Evolutionary conservation across 2,888 invertebrate genomes (phyloP), one percentile per base, ranked within the genome.

Genomic region (Odiellus spinosus): DNA sequence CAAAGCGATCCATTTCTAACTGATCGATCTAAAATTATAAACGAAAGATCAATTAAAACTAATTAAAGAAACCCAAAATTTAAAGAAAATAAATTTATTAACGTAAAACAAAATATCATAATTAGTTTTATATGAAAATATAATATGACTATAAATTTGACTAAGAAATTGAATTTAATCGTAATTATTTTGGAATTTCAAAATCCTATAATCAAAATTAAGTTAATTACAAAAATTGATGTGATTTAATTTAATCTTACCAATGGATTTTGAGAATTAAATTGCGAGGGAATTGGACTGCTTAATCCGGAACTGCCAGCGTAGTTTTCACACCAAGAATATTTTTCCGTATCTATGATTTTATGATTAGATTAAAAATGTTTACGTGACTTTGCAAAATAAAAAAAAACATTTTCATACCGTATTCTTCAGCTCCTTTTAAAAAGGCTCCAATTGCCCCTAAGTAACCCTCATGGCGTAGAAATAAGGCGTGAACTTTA

Each of bases 391-490:
- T 26, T 26, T 26, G 26, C 26, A 26, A n/a, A 5, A 45, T 19
- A 51, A 21, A 26, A 14, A 42, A 3, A 26, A 36, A 56, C 49
- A 26, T 44, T 50, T 58, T n/a, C n/a, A 55, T 58, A 65, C 71
- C 68, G 49, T 73, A 71, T 56, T 75, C 74, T 55, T 76, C 74
- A 20, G 75, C 71, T 4, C 76, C 76, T 56, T 74, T 75, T 1
- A 78, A 63, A 64, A 78, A 78, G 17, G 78, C 78, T 12, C 79
- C 79, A 49, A 79, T 76, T 1, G 78, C 78, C 38, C 78, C 76
- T 19, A 78, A 66, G 58, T 79, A 79, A 3, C 78, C 78, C 64
- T 79, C 78, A 61, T 79, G 79, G 11, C 79, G 67, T 20, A 79
- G 67, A 63, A 78, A 79, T 49, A 77, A 64, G 2, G 77, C 74